A percentile compares a stretch with the other conserved stretches of the same genome.
These are phyloP conservation scores for Vanessa tameamea DNA, from an alignment of 1,140 invertebrate species.

Conservation along the genomic window DNA sequence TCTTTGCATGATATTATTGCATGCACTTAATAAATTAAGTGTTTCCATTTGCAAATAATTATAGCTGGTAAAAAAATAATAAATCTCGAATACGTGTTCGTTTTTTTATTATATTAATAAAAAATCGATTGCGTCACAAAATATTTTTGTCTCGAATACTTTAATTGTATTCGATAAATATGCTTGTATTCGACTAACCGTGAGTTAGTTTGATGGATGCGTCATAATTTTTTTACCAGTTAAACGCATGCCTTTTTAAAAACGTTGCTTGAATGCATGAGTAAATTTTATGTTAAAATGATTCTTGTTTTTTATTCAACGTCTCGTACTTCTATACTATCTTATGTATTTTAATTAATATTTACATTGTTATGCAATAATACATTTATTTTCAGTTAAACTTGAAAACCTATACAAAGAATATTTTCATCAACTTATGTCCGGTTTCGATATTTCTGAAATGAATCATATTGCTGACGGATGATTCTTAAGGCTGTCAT, in stretches of 20 bases:
- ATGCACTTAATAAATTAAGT: constrained; percentile 29
- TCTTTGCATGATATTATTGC: constrained; percentile 22
- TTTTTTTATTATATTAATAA: constrained; percentile 42
- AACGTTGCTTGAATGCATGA: neutral
- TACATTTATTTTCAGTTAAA: too few relatives aligned
- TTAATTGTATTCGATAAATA: too few relatives aligned
- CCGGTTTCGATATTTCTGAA: too few relatives aligned
- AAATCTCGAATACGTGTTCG: neutral
- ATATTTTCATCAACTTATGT: too few relatives aligned
- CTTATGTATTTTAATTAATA: too few relatives aligned
- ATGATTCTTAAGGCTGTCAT: too few relatives aligned
- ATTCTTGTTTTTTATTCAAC: constrained; percentile 2
- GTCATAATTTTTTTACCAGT: constrained; percentile 14
- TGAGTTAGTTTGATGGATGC: neutral
- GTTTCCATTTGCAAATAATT: constrained; percentile 11
- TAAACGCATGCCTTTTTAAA: constrained; percentile 12
- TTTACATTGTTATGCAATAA: too few relatives aligned
- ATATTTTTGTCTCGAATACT: neutral
- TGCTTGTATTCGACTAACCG: constrained; percentile 21
- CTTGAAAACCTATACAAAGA: too few relatives aligned
- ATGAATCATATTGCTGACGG: too few relatives aligned
- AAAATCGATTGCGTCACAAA: constrained; percentile 2
- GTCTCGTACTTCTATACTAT: neutral
- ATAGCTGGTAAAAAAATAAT: neutral
- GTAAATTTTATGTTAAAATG: neutral